Conservation (phyloP, 2,888 invertebrate genomes). For the Sarcophaga carnaria region DNA sequence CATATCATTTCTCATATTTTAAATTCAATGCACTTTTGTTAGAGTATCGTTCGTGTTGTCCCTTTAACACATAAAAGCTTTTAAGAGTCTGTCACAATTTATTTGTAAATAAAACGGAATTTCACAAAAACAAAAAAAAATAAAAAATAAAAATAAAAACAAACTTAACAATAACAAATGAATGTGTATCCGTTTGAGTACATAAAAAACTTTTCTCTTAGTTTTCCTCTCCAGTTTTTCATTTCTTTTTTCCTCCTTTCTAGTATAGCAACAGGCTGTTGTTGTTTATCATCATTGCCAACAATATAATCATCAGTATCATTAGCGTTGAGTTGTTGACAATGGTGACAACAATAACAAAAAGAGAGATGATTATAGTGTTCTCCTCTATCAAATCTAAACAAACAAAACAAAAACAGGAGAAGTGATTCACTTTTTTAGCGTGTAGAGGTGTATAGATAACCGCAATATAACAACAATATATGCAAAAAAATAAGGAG, state of each 20-base stretch:
- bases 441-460: too few relatives aligned
- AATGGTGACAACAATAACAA: neutral
- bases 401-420: neutral
- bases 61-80: slow-evolving; percentile 60
- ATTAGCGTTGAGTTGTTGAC: neutral
- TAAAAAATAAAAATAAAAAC: slow-evolving; percentile 10
- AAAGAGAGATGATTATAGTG: neutral
- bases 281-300: slow-evolving; percentile 9
- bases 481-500: too few relatives aligned
- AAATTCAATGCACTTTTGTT: neutral
- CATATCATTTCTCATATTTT: neutral
- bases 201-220: slow-evolving; percentile 45
- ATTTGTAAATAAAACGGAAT: slow-evolving; percentile 44
- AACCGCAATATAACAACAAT: too few relatives aligned
- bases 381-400: slow-evolving; percentile 9
- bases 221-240: neutral
- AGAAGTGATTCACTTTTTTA: too few relatives aligned
- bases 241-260: neutral
- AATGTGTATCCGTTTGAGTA: slow-evolving; percentile 26
- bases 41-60: neutral
- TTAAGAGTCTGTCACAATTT: slow-evolving; percentile 61
- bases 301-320: neutral
- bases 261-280: slow-evolving; percentile 47
- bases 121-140: neutral
- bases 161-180: slow-evolving; percentile 23